Base-by-base conservation (phyloP, 2,888 invertebrate genomes). In the Alsophila aescularia region DNA sequence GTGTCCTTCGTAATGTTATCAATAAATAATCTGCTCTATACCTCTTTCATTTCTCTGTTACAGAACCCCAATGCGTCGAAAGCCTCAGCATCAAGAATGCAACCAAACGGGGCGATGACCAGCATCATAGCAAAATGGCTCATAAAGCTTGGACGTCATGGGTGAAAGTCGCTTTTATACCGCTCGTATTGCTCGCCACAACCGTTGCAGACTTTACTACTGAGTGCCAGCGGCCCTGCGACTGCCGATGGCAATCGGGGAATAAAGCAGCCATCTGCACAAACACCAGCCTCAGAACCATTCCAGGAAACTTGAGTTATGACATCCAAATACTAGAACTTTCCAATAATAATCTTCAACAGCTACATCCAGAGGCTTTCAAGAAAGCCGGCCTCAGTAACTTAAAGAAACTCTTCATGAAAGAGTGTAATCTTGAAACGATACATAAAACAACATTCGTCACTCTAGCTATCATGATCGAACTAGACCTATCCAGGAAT, bases 181-280 rank as follows among this genome's bases (percentile, higher is more conserved):
- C 80, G 37, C 74, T 89, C 56, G 75, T 69, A 14, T 64, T 85
- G 51, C 68, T 83, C 18, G 70, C 87, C 24, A 81, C 87, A 21
- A 85, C 88, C 48, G 81, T 84, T 58, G 91, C 92, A 59, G 92
- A 91, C 70, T 94, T 94, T 80, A 93, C 93, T 54, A 93, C 93
- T 36, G 93, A 93, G 80, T 96, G 95, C 87, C 93, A 94, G 61
- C 85, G 93, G 62, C 92, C 93, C 13, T 98, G 98, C 85, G 94
- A 95, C 76, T 98, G 98, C 82, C 94, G 95, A 73, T 98, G 98
- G 97, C 95, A 95, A 52, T 95, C 95, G 16, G 97, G 97, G 0
- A 96, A 95, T 81, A 96, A 96, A 82, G 95, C 95, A 1, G 97
- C 97, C 21, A 96, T 97, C 70, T 98, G 98, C 85, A 93, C 93